Conservation (phyloP, 2,888 invertebrate species). For the Tiphia femorata region DNA sequence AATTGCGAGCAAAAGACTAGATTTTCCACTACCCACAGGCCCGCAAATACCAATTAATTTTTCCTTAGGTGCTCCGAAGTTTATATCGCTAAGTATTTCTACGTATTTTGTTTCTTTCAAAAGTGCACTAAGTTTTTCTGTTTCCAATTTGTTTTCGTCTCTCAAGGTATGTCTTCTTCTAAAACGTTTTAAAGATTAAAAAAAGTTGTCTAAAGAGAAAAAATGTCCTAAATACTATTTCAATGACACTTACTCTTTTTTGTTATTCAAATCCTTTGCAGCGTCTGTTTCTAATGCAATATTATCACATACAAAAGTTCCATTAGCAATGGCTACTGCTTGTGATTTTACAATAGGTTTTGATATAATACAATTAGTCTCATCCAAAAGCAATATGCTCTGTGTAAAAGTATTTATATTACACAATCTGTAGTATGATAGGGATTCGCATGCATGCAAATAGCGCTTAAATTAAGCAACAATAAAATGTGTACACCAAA, state of each 20-base stretch:
- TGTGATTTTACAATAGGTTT: conserved; percentile 69
- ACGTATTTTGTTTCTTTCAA: conserved; percentile 31
- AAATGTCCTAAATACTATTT: not conserved
- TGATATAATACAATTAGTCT: conserved; percentile 65
- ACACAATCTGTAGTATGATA: no score
- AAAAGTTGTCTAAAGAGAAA: not conserved
- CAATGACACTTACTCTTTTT: conserved; percentile 30
- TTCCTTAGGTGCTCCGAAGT: conserved; percentile 65
- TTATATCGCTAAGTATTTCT: conserved; percentile 55
- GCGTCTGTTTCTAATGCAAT: conserved; percentile 13
- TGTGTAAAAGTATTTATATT: conserved; percentile 42
- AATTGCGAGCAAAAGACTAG: conserved; percentile 71
- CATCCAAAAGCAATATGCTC: conserved; percentile 69
- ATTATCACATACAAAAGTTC: conserved; percentile 68
- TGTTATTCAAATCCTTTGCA: conserved; percentile 1
- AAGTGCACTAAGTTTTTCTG: conserved; percentile 27
- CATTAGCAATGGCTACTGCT: conserved; percentile 70
- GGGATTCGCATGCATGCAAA: no score
- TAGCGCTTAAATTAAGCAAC: not conserved
- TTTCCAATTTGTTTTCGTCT: conserved; percentile 15
- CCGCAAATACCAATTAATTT: conserved; percentile 74
- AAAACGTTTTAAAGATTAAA: not conserved
- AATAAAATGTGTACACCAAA: no score
- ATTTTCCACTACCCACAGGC: conserved; percentile 73
- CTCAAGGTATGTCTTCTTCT: conserved; percentile 17